These are phyloP conservation scores for Neopelma chrysocephalum DNA, from an alignment of 2,797 vertebrate genomes.

Conservation along the genomic window DNA sequence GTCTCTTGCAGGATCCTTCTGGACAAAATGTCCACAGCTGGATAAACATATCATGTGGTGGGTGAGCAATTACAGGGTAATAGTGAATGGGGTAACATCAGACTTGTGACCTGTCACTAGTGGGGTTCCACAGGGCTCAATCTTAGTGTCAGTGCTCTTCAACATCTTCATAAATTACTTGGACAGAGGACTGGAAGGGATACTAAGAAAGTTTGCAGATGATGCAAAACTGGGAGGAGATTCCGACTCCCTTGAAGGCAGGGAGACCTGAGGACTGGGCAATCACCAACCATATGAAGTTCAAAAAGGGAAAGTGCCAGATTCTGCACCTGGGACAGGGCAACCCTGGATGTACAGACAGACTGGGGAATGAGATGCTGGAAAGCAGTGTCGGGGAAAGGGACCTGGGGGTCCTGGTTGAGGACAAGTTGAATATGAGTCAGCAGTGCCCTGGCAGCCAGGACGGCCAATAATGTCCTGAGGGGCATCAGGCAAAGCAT, in stretches of 20 bases:
- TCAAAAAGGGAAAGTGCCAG: background rate
- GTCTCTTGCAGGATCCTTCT: background rate
- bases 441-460: background rate
- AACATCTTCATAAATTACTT: background rate
- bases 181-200: background rate
- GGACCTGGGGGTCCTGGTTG: background rate
- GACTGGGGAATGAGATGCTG: background rate
- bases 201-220: background rate
- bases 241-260: background rate
- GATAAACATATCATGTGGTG: background rate
- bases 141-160: background rate
- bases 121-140: background rate
- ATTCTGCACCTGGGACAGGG: background rate
- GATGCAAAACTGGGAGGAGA: background rate
- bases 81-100: background rate
- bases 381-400: background rate
- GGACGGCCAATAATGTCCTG: background rate
- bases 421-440: background rate
- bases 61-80: background rate
- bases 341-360: background rate
- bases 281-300: background rate
- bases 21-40: background rate
- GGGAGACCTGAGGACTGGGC: background rate
- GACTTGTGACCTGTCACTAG: background rate
- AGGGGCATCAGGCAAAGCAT: background rate